These are phyloP conservation scores for Brachyalestes nurse DNA, from an alignment of 2,797 vertebrate species.

Conservation along the genomic window DNA sequence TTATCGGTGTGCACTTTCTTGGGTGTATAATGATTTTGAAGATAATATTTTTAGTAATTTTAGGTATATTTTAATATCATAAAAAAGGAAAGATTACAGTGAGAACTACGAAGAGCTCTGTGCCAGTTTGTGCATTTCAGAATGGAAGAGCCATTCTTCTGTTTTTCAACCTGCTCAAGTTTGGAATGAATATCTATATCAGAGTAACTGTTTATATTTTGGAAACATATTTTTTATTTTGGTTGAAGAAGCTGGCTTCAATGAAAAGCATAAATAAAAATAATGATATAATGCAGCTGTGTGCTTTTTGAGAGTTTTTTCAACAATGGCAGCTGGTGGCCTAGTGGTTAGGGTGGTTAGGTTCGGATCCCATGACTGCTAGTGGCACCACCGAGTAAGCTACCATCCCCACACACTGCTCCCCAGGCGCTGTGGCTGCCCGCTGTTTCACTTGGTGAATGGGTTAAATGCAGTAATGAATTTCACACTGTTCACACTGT, in stretches of 20 bases:
- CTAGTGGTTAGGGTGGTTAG: too few species aligned
- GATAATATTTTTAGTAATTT: too few species aligned
- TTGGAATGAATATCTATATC: neutral
- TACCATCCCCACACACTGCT: too few species aligned
- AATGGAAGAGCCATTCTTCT: neutral
- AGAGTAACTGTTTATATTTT: neutral
- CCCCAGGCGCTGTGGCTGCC: too few species aligned
- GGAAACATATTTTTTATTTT: neutral
- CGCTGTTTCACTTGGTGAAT: too few species aligned
- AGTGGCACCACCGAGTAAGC: too few species aligned
- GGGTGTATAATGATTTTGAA: too few species aligned
- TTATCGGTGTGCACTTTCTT: too few species aligned
- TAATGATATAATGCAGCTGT: neutral
- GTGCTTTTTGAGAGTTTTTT: slow-evolving; percentile 1
- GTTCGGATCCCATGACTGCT: too few species aligned
- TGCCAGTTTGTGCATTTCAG: neutral
- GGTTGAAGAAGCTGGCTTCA: slow-evolving; percentile 20
- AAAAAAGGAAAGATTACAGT: neutral
- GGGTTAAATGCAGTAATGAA: too few species aligned
- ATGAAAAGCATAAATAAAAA: neutral
- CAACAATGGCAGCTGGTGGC: neutral
- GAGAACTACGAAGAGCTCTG: neutral
- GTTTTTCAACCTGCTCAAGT: neutral
- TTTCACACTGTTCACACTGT: too few species aligned
- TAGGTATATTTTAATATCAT: neutral